Evolutionary conservation across 2,113 vertebrate species (phyloP).

Genomic region (Ammospiza caudacuta): DNA sequence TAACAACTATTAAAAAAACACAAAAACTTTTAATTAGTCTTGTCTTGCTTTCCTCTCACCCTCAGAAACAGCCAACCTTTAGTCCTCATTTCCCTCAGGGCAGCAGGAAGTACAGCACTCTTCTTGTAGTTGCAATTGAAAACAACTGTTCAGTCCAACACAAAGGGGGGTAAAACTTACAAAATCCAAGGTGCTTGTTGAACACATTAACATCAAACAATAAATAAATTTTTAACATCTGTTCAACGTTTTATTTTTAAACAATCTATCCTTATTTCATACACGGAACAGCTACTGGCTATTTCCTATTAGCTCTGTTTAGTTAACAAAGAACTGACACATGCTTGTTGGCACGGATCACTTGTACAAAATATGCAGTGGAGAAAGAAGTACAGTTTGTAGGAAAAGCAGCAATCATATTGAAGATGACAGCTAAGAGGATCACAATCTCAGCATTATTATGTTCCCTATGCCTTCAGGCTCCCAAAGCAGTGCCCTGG

Average conservation of each 20-base stretch:
- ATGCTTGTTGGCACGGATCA: not conserved
- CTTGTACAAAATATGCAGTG: not conserved
- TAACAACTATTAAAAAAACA: not conserved
- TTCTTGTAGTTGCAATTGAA: not conserved
- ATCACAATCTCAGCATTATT: not conserved
- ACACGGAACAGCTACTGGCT: not conserved
- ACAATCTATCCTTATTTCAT: not conserved
- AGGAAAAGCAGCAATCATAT: not conserved
- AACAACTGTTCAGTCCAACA: not conserved
- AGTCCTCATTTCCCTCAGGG: not conserved
- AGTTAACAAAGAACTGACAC: not conserved
- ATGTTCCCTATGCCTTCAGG: fast-evolving
- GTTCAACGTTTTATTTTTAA: not conserved
- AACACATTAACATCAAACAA: not conserved
- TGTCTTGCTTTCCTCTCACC: not conserved
- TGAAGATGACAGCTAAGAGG: not conserved
- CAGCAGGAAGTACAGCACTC: not conserved
- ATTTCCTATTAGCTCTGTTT: not conserved
- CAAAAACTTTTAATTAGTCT: not conserved
- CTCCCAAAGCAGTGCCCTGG: not conserved
- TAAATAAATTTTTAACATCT: not conserved
- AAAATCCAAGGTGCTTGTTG: not conserved
- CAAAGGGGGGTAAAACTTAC: not conserved
- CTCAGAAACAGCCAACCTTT: not conserved
- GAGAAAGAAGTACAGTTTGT: not conserved